Conservation (phyloP, 2,888 invertebrate species). For the Luffia ferchaultella region DNA sequence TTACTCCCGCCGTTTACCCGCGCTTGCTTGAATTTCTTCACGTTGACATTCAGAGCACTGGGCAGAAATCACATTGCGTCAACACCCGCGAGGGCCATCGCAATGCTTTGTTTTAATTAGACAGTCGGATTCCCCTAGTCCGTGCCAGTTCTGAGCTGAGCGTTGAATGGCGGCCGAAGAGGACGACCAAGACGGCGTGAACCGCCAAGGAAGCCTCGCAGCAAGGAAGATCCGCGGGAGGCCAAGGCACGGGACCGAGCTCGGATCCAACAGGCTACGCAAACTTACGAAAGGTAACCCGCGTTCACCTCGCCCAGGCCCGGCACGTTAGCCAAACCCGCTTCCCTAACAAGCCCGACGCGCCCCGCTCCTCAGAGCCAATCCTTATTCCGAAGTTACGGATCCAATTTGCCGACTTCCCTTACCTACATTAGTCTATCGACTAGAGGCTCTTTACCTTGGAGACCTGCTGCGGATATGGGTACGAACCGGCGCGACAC, state of each 20-base stretch:
- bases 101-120: conserved; percentile 76
- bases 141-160: conserved; percentile 70
- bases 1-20: conserved; percentile 68
- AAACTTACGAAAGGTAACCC: conserved; percentile 25
- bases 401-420: conserved; percentile 74
- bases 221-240: conserved; percentile 24
- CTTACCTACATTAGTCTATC: conserved; percentile 74
- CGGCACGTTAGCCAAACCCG: conserved; percentile 20
- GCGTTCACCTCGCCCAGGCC: conserved; percentile 19
- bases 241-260: too few species aligned
- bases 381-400: conserved; percentile 75
- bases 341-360: conserved; percentile 60
- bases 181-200: conserved; percentile 27
- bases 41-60: conserved; percentile 71
- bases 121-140: conserved; percentile 72
- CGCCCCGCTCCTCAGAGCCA: conserved; percentile 75
- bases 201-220: conserved; percentile 12
- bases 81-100: conserved; percentile 69
- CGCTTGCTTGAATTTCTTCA: conserved; percentile 72
- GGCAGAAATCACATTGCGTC: conserved; percentile 75
- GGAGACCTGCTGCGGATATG: conserved; percentile 81
- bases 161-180: conserved; percentile 44
- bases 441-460: conserved; percentile 75
- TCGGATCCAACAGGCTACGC: conserved; percentile 24
- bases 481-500: conserved; percentile 63